Evolutionary conservation across 1,140 invertebrate genomes (phyloP), one percentile per base, ranked within the genome.

Genomic region (Harlomillsia oculata): DNA sequence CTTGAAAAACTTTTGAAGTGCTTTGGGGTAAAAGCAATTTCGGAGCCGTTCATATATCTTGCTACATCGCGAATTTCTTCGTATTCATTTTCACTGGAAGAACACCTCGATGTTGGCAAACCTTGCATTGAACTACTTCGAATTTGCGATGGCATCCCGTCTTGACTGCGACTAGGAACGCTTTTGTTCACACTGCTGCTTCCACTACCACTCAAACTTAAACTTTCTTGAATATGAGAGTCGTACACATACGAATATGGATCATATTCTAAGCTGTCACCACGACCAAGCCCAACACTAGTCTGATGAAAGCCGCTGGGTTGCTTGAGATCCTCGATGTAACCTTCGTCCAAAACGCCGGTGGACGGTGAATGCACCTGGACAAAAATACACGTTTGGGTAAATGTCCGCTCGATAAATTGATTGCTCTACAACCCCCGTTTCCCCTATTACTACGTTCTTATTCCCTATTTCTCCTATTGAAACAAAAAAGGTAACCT

Each of bases 211-310:
- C 40, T 49, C 11, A 36, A 36, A 39, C 5, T 51, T 39, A 48
- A 29, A 20, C 56, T 48, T 26, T 54, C 53, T 11, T 56, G 48
- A 3, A 55, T 45, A 21, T 63, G 44, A 1, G 60, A 62, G n/a
- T 65, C 64, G 36, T 65, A 65, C 13, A 62, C 64, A 40, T 65
- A 65, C 0, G 64, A 65, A 18, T 65, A 65, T 18, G 64, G 64
- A 41, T 65, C 60, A 32, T 55, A 65, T 5, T 64, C 49, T 14
- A 44, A 45, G 34, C 51, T 57, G 9, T 32, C 11, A 16, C 40
- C 32, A 29, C 44, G 40, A 11, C 46, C 40, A 32, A 20, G 36
- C 3, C 26, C 52, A 28, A 34, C 32, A n/a, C n/a, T n/a, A n/a
- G n/a, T n/a, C n/a, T n/a, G n/a, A n/a, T n/a, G n/a, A n/a, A n/a